Evolutionary conservation across 2,797 vertebrate species (phyloP), one percentile per base, ranked within the genome.

Genomic region (Platalea minor): DNA sequence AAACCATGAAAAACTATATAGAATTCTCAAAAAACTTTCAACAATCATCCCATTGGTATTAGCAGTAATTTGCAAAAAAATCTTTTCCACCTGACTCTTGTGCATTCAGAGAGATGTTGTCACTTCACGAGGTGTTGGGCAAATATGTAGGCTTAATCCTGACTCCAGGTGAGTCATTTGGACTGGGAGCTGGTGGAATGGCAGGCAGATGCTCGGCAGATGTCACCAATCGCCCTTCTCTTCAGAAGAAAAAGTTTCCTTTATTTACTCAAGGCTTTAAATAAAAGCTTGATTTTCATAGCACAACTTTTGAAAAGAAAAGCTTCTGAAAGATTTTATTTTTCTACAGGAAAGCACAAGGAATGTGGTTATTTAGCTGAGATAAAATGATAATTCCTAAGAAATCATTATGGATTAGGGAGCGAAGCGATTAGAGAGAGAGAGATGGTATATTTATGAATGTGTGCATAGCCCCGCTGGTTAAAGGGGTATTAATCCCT

Each of bases 401-500:
- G 98, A 98, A 99, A 99, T 98, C 98, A 98, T 98, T 98, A 97
- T 98, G 99, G 99, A 99, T 99, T 99, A 99, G 98, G 97, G 98
- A 99, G 97, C 95, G 96, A 98, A 98, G 98, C 97, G 98, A 99
- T 99, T 99, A 98, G 96, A 93, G 96, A 97, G 89, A 69, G 90
- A 28, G 97, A 98, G 98, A 98, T 97, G 98, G 98, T 98, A 95
- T 97, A 97, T 97, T 97, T 97, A 96, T 97, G 96, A 97, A 98
- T 98, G 98, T 98, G 98, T 97, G 98, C 98, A 98, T 98, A 98
- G 98, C 98, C 98, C 98, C 60, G 97, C 97, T 97, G 98, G 98
- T 97, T 98, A 98, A 98, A 98, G 99, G 98, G 99, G 99, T 99
- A 99, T 99, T 99, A 99, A 99, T 99, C 99, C 99, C 98, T 98